Conservation (phyloP, 2,797 vertebrate species). For the Acomys russatus region DNA sequence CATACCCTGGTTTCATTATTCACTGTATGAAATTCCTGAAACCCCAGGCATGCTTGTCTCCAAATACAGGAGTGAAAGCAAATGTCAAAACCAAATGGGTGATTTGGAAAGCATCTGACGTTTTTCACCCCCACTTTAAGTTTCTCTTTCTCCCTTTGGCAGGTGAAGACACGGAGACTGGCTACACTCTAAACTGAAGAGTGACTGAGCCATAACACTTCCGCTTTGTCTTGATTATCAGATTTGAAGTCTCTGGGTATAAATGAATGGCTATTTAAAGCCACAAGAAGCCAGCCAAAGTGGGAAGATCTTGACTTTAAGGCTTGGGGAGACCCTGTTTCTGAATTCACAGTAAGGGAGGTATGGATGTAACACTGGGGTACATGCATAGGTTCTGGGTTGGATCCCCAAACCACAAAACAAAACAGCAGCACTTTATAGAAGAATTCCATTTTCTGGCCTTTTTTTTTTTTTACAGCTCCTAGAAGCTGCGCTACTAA, state of each 20-base stretch:
- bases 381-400: too few species aligned
- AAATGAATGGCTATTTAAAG: slow-evolving; percentile 14
- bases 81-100: not conserved
- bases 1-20: not conserved
- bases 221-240: not conserved
- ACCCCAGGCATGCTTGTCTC: not conserved
- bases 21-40: not conserved
- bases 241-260: slow-evolving; percentile 24
- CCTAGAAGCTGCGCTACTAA: not conserved
- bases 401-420: not conserved
- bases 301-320: not conserved
- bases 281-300: not conserved
- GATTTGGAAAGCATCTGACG: not conserved
- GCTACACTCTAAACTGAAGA: not conserved
- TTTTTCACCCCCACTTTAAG: not conserved
- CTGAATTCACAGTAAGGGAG: not conserved
- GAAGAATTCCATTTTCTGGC: slow-evolving; percentile 6
- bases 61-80: not conserved
- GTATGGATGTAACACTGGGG: not conserved
- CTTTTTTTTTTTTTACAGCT: slow-evolving; percentile 19
- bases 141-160: not conserved
- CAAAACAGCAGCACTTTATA: not conserved
- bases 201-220: not conserved
- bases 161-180: not conserved
- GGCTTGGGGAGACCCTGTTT: not conserved